Conservation (phyloP, 1,140 invertebrate genomes). For the Archivesica marissinica region DNA sequence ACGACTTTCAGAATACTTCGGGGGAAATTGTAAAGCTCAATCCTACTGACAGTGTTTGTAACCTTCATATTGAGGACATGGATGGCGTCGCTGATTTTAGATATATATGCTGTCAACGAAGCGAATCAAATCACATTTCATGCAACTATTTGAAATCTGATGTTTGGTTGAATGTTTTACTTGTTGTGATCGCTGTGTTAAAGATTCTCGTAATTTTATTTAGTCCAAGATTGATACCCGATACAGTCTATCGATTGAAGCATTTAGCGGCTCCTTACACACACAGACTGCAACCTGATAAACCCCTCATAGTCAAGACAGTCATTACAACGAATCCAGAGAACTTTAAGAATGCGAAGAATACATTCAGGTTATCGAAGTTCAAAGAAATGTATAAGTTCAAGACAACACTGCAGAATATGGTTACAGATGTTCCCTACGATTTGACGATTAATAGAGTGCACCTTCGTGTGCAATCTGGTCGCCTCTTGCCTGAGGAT, state of each 20-base stretch:
- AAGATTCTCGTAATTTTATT: conserved; percentile 23
- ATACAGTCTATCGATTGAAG: conserved; percentile 2
- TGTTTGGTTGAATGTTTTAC: conserved; percentile 28
- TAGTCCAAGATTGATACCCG: conserved; percentile 46
- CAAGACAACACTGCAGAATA: neutral
- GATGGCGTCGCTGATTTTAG: neutral
- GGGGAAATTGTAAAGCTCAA: conserved; percentile 13
- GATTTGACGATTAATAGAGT: neutral
- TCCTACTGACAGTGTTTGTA: conserved; percentile 50
- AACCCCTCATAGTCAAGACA: neutral
- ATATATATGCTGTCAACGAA: conserved; percentile 36
- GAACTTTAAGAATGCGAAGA: neutral
- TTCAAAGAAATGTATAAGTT: conserved; percentile 38
- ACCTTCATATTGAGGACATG: conserved; percentile 24
- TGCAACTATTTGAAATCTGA: conserved; percentile 18
- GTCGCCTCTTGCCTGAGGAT: conserved; percentile 26
- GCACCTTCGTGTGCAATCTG: neutral
- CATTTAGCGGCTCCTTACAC: neutral
- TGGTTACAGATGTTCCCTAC: conserved; percentile 12
- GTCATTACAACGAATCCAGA: conserved; percentile 23
- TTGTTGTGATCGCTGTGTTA: conserved; percentile 5
- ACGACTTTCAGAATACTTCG: conserved; percentile 43
- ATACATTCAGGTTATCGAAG: conserved; percentile 3
- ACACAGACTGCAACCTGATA: neutral
- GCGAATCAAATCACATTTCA: neutral